Evolutionary conservation across 92 coral and sea anemone genomes (phyloP).

Genomic region (Umimayanthus chanpuru): DNA sequence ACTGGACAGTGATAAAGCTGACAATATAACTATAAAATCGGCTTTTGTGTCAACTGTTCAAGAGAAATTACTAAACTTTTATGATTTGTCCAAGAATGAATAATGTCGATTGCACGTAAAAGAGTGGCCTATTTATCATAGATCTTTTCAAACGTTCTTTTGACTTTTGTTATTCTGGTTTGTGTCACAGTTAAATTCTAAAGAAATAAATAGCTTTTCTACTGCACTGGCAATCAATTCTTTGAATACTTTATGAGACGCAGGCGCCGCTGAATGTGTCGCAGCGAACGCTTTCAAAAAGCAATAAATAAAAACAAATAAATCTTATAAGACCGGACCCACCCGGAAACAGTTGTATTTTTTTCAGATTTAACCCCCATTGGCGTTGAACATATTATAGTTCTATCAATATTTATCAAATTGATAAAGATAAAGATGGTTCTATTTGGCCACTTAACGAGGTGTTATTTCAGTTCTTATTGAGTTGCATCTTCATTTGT

Average conservation of each 20-base stretch:
- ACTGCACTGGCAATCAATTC: constrained; percentile 2
- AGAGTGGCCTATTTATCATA: background rate
- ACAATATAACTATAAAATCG: background rate
- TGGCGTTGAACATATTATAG: background rate
- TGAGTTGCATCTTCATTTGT: no score
- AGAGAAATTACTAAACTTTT: background rate
- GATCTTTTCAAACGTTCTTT: background rate
- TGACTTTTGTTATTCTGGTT: background rate
- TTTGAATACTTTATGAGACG: background rate
- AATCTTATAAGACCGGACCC: no score
- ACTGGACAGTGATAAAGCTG: background rate
- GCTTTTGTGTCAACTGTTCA: background rate
- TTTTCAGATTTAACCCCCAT: background rate
- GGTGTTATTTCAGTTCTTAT: no score
- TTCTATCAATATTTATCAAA: background rate
- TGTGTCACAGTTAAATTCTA: background rate
- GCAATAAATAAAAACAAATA: no score
- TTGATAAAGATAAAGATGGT: background rate
- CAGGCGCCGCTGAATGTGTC: background rate
- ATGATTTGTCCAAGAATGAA: background rate
- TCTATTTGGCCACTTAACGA: no score
- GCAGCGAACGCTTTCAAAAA: background rate
- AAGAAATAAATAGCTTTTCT: constrained; percentile 15
- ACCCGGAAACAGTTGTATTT: background rate
- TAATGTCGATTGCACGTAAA: background rate